These are phyloP conservation scores for Xenops minutus DNA, from an alignment of 2,797 vertebrate genomes.

Conservation along the genomic window DNA sequence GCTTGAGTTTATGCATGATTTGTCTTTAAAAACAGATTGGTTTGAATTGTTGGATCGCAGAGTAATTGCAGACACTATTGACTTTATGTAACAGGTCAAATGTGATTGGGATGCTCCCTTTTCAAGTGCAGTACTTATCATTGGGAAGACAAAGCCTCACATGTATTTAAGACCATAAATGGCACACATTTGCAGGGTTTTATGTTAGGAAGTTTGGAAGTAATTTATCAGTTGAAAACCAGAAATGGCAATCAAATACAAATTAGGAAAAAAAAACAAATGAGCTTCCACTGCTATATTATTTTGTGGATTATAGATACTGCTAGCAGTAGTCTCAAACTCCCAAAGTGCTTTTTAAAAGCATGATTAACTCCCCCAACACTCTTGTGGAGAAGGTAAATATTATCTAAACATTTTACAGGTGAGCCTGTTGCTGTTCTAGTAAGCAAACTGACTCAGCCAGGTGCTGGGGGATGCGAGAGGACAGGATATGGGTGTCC, in stretches of 20 bases:
- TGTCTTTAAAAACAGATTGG: conserved; percentile 36
- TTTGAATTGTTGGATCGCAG: conserved; percentile 22
- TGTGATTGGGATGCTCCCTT: not conserved
- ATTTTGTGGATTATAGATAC: not conserved
- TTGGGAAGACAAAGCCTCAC: not conserved
- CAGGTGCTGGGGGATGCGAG: not conserved
- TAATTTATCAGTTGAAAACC: conserved; percentile 32
- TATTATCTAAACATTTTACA: not conserved
- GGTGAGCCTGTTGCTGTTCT: not conserved
- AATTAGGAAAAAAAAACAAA: not conserved
- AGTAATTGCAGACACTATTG: conserved; percentile 10
- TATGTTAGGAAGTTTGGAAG: not conserved
- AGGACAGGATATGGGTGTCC: fast-evolving
- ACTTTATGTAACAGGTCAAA: conserved; percentile 31
- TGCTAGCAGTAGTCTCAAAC: not conserved
- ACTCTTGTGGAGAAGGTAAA: not conserved
- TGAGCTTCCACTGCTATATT: not conserved
- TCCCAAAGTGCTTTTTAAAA: not conserved
- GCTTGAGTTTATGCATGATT: conserved; percentile 42
- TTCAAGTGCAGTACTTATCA: conserved; percentile 22
- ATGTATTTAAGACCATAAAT: not conserved
- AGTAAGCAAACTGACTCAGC: not conserved
- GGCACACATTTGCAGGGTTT: not conserved
- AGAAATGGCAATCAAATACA: conserved; percentile 42
- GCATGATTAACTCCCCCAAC: not conserved